phyloP scores from a whole-genome alignment of 2,113 vertebrate genomes.

The Tachycineta bicolor region DNA sequence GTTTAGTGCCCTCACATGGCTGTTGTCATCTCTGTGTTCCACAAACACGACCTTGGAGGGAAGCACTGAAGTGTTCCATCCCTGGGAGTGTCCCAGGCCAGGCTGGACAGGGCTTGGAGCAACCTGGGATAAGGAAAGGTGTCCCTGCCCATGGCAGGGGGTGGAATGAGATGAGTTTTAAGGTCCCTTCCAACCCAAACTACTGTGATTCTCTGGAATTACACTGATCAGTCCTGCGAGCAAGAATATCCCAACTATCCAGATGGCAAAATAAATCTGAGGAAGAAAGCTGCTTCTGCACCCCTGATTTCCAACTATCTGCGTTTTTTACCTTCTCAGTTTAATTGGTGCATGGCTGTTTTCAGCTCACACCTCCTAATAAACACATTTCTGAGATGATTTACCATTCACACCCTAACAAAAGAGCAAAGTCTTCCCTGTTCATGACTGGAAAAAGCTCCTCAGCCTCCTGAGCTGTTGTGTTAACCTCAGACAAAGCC shows the following conservation, averaged over 20 bases:
- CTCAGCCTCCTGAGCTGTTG: conserved; percentile 12
- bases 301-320: not conserved
- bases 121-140: not conserved
- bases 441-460: not conserved
- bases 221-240: fast-evolving
- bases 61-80: not conserved
- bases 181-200: not conserved
- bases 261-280: not conserved
- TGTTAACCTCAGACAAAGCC: conserved; percentile 43
- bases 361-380: conserved; percentile 7
- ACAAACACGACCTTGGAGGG: fast-evolving
- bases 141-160: not conserved
- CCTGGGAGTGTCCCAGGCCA: not conserved
- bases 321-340: not conserved
- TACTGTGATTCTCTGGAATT: not conserved
- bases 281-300: not conserved
- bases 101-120: not conserved
- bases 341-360: not conserved
- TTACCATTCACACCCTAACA: conserved; percentile 18
- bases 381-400: conserved; percentile 33
- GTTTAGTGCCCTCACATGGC: not conserved
- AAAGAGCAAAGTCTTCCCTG: conserved; percentile 32
- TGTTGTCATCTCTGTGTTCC: not conserved
- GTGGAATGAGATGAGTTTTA: not conserved
- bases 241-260: not conserved